Evolutionary conservation across 1,140 invertebrate genomes (phyloP).

Genomic region (Procambarus virginalis): DNA sequence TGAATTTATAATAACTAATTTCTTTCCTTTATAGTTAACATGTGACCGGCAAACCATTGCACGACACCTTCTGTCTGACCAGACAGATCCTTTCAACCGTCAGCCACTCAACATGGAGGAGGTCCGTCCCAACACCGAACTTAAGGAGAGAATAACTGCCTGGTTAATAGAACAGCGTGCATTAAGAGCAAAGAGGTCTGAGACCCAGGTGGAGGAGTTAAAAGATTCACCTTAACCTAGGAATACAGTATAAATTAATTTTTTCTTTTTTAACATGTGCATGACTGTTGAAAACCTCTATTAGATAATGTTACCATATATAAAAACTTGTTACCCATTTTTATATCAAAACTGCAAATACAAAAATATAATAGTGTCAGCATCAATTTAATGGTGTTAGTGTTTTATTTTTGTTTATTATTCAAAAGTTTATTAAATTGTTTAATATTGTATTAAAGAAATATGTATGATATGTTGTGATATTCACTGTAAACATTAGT

Average conservation of each 20-base stretch:
- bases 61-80: constrained; percentile 92
- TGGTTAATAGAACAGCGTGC: constrained; percentile 81
- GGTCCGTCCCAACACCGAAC: constrained; percentile 86
- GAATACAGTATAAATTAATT: background rate
- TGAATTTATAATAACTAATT: background rate
- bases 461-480: background rate
- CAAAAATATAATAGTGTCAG: background rate
- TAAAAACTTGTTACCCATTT: background rate
- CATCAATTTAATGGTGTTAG: background rate
- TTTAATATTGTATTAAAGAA: background rate
- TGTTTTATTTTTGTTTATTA: background rate
- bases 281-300: background rate
- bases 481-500: background rate
- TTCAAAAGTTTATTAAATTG: background rate
- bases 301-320: background rate
- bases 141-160: constrained; percentile 85
- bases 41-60: constrained; percentile 86
- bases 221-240: background rate
- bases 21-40: constrained; percentile 22
- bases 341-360: background rate
- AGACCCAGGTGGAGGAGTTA: background rate
- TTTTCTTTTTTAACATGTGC: background rate
- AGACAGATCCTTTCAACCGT: constrained; percentile 96
- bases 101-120: constrained; percentile 95
- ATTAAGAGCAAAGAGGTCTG: constrained; percentile 13